phyloP scores from a whole-genome alignment of 2,888 invertebrate species.

The Charanyca ferruginea region DNA sequence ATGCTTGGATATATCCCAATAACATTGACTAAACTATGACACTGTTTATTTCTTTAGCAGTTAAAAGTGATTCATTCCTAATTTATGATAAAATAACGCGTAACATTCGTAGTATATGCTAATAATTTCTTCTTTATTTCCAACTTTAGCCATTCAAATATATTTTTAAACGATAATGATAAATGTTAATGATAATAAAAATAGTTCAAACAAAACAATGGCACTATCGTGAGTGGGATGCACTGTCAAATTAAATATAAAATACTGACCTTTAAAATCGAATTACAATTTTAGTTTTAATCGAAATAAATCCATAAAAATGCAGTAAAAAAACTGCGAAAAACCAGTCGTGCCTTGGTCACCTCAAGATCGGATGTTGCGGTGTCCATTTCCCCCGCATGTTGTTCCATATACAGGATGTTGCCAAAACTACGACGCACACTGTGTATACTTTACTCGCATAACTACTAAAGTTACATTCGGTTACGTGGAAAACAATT shows the following conservation, averaged over 20 bases:
- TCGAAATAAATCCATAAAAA: slow-evolving; percentile 61
- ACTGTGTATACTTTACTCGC: slow-evolving; percentile 76
- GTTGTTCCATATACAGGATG: slow-evolving; percentile 86
- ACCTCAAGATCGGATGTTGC: slow-evolving; percentile 85
- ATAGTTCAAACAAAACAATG: slow-evolving; percentile 29
- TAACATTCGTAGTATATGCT: slow-evolving; percentile 17
- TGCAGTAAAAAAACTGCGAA: slow-evolving; percentile 55
- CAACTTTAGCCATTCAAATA: slow-evolving; percentile 4
- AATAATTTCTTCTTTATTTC: slow-evolving; percentile 14
- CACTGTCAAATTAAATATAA: slow-evolving; percentile 43
- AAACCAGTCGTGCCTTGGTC: slow-evolving; percentile 54
- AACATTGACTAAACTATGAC: background rate
- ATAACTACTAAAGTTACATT: slow-evolving; percentile 74
- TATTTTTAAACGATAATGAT: slow-evolving; percentile 4
- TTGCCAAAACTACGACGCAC: slow-evolving; percentile 84
- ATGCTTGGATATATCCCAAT: background rate
- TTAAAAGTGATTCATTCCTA: slow-evolving; percentile 17
- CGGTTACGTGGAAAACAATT: slow-evolving; percentile 74
- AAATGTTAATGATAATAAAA: background rate
- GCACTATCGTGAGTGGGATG: slow-evolving; percentile 28
- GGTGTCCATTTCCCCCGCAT: slow-evolving; percentile 86
- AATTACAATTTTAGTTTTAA: slow-evolving; percentile 19
- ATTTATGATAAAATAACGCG: slow-evolving; percentile 15
- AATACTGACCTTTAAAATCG: slow-evolving; percentile 24
- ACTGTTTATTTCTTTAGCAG: background rate